These are phyloP conservation scores for Anarrhichthys ocellatus DNA, from an alignment of 2,113 vertebrate genomes.

Conservation along the genomic window DNA sequence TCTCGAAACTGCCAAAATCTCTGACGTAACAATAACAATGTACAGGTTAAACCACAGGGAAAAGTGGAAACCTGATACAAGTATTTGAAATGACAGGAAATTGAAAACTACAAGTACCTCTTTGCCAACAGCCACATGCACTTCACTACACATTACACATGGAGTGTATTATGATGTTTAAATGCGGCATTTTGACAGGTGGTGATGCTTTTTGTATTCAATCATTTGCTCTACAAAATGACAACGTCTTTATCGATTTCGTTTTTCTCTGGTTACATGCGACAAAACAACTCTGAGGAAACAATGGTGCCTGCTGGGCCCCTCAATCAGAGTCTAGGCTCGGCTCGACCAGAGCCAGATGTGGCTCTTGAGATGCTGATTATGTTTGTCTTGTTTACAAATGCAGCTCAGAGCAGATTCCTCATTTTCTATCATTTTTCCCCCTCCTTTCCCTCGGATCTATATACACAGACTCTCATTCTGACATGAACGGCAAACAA, in stretches of 20 bases:
- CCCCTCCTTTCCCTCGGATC: conserved; percentile 26
- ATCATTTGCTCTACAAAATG: conserved; percentile 24
- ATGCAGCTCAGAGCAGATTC: conserved; percentile 68
- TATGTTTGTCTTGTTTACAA: conserved; percentile 81
- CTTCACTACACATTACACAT: conserved; percentile 3
- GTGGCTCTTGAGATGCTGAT: conserved; percentile 77
- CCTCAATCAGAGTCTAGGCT: conserved; percentile 69
- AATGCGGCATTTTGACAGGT: conserved; percentile 9
- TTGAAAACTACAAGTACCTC: not conserved
- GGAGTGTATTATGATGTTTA: not conserved
- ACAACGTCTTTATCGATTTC: conserved; percentile 40
- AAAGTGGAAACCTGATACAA: conserved; percentile 1
- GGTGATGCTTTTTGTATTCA: conserved; percentile 4
- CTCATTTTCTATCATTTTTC: conserved; percentile 39
- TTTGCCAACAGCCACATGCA: conserved; percentile 10
- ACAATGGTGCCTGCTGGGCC: conserved; percentile 64
- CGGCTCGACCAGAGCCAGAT: conserved; percentile 75
- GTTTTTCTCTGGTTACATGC: conserved; percentile 55
- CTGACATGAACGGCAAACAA: conserved; percentile 61
- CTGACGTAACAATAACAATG: not conserved
- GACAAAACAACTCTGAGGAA: conserved; percentile 62
- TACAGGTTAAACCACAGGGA: not conserved
- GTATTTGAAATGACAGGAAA: conserved; percentile 17
- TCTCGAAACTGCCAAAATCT: not conserved
- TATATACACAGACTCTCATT: conserved; percentile 65